A percentile compares a stretch with the other conserved stretches of the same genome.
Evolutionary conservation across 2,113 vertebrate genomes (phyloP).

Genomic region (Ameiurus melas): DNA sequence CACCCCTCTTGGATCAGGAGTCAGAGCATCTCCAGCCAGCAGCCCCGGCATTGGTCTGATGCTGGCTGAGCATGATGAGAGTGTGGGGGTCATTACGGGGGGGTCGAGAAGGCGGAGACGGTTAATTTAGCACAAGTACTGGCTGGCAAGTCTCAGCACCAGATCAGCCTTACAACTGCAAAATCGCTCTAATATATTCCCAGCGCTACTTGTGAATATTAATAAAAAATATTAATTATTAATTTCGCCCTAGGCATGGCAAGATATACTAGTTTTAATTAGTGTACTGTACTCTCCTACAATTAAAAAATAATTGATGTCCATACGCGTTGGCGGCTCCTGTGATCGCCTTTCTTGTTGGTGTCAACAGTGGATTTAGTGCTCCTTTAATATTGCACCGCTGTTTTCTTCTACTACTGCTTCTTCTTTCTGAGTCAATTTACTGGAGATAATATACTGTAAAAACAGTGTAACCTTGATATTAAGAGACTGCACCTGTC

Average conservation of each 20-base stretch:
- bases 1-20: constrained; percentile 51
- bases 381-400: constrained; percentile 64
- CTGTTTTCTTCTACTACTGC: constrained; percentile 60
- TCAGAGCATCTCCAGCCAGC: constrained; percentile 47
- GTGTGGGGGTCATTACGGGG: background rate
- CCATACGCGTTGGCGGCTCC: constrained; percentile 89
- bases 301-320: constrained; percentile 99
- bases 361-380: constrained; percentile 88
- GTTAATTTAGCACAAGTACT: constrained; percentile 69
- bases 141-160: constrained; percentile 76
- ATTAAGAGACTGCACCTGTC: constrained; percentile 26
- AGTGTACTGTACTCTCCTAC: constrained; percentile 99
- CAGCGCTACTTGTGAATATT: constrained; percentile 99
- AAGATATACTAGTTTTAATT: constrained; percentile 99
- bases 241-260: constrained; percentile 99
- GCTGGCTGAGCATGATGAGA: constrained; percentile 10
- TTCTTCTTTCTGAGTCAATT: constrained; percentile 51
- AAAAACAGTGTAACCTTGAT: constrained; percentile 21
- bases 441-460: constrained; percentile 62
- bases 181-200: constrained; percentile 99
- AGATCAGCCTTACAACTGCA: constrained; percentile 89
- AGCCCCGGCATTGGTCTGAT: constrained; percentile 12
- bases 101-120: constrained; percentile 49
- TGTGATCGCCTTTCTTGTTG: constrained; percentile 92
- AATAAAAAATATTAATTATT: constrained; percentile 99